Base-by-base conservation (phyloP, 1,140 invertebrate genomes). In the Penaeus chinensis region DNA sequence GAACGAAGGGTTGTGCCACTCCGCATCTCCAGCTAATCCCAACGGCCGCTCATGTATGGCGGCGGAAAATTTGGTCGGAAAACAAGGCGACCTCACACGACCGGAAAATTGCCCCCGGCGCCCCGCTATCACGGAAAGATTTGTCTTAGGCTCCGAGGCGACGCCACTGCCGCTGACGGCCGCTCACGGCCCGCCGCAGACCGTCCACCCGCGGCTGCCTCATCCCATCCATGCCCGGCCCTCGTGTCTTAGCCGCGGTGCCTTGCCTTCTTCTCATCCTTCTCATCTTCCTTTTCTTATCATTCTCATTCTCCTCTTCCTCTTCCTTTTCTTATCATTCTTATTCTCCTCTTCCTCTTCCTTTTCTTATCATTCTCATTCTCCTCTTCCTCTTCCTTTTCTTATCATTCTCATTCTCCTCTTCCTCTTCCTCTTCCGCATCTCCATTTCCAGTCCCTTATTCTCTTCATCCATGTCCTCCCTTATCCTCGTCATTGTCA, bases 31-130 rank as follows among this genome's bases (percentile, higher is more conserved):
- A 78, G 86, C 80, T 87, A 87, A 87, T 87, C 86, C 86, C 80
- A 83, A 82, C 81, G 86, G 79, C 86, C 86, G 86, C 86, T 87
- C 86, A 87, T 87, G 86, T 87, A 87, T 87, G 86, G 86, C 81
- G 86, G 86, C 86, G 86, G 86, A 87, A 87, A 87, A 87, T 87
- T 87, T 83, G 87, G 87, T 83, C 81, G 87, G 82, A 88, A 88
- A 88, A 88, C 87, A 88, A 88, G 87, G 87, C 87, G 87, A 88
- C 87, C 87, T 88, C 87, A 88, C 87, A 88, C 87, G 87, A 88
- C 87, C 87, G 87, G 87, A 88, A 88, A 88, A 88, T 88, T 88
- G 87, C 87, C 82, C 87, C 82, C 87, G 82, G 87, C 81, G 87
- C 87, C 82, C 82, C 71, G 87, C 87, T 84, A 88, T 88, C 87